Base-by-base conservation (phyloP, 2,113 vertebrate species). In the Petaurus breviceps region DNA sequence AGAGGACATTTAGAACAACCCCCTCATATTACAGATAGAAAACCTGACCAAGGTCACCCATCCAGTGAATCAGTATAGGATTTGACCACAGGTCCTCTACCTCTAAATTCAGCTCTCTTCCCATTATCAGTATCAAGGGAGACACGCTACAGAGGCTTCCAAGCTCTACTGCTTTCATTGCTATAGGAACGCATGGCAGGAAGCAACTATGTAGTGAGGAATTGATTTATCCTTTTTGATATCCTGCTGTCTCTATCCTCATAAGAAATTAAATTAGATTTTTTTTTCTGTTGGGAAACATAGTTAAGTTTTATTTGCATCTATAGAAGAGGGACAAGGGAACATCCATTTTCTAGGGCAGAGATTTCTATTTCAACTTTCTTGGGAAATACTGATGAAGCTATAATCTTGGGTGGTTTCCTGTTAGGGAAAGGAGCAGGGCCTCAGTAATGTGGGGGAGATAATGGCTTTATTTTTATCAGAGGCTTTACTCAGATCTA, bases 221-320 rank as follows among this genome's bases (percentile, higher is more conserved):
- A 28, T 22, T 2, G 22, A 77, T 53, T 68, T 46, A 61, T 47
- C 46, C 22, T 61, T 91, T 94, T 94, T 46, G 61, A 68, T 2
- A 92, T 22, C 43, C 46, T 24, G 90, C 37, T 84, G 92, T 92
- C 37, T 93, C 24, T 90, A 46, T 68, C 24, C 55, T 52, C 24
- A 19, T 50, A 47, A 95, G 43, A 54, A 91, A 91, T 55, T 68
- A 68, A 68, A 92, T 14, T 54, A 46, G 51, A 12, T 53, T 5
- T 52, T 37, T 77, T 37, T 68, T 55, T 46, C 46, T 51, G 26
- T 55, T 94, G n/a, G 77, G 50, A 90, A 94, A 53, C 57, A 96
- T 31, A 92, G 43, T 54, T 51, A 55, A 14, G 16, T 90, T 94
- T 94, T 49, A 50, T 31, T 55, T 77, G 46, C 24, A 52, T 51